Percentiles rank a stretch among this genome's conserved stretches.
Evolutionary conservation across 2,113 vertebrate genomes (phyloP).

Genomic region (Triplophysa siluroides): DNA sequence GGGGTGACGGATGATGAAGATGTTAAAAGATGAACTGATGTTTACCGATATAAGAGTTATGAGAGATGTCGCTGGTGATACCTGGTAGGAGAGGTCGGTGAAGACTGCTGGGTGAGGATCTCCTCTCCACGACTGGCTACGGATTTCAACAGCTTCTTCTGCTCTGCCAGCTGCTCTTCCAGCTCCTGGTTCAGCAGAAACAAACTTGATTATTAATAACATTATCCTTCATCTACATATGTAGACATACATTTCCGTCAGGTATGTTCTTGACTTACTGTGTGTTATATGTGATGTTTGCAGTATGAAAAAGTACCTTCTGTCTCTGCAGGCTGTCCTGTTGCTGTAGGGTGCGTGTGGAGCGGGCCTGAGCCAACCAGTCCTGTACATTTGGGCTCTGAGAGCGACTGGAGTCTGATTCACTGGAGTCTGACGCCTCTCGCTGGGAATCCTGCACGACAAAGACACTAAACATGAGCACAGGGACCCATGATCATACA

Average conservation of each 20-base stretch:
- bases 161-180: constrained; percentile 87
- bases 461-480: not conserved
- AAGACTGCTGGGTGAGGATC: constrained; percentile 80
- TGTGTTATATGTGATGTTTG: no score
- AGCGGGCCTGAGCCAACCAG: constrained; percentile 88
- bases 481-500: not conserved
- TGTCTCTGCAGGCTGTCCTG: constrained; percentile 86
- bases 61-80: constrained; percentile 12
- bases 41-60: not conserved
- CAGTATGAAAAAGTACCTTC: constrained; percentile 71
- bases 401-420: constrained; percentile 76
- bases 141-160: constrained; percentile 88
- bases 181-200: constrained; percentile 77
- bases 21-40: not conserved
- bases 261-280: no score
- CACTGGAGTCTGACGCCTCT: constrained; percentile 83
- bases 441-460: constrained; percentile 78
- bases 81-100: constrained; percentile 67
- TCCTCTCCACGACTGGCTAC: constrained; percentile 90
- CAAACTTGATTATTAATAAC: not conserved
- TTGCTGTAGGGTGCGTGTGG: constrained; percentile 82
- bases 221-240: not conserved
- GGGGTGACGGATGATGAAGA: not conserved
- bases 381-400: constrained; percentile 92
- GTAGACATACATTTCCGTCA: no score